Evolutionary conservation across 2,113 vertebrate species (phyloP), one percentile per base, ranked within the genome.

Genomic region (Ivindomyrus marchei): DNA sequence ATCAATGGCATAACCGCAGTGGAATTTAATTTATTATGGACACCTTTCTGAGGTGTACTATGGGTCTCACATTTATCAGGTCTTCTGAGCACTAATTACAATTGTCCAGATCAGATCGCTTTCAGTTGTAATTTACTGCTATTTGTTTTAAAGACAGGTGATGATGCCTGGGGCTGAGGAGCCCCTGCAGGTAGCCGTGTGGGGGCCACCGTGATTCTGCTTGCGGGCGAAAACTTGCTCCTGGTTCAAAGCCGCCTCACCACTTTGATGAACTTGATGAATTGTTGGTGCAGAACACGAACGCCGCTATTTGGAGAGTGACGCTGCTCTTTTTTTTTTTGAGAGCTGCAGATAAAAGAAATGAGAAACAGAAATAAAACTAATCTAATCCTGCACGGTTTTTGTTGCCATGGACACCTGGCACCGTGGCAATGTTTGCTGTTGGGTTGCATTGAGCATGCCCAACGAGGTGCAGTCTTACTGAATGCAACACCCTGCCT

Each of bases 371-470:
- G 4, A 56, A 58, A 53, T 58, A 42, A 27, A 80, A 83, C 6
- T 31, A 39, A 10, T 11, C 21, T 31, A 56, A 27, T 42, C 66
- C 70, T 62, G n/a, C 31, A 21, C 1, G 21, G 19, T 80, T 58
- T 62, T 42, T 36, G 77, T 89, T 85, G 52, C 80, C 80, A 85
- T 89, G 80, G 80, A 62, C 89, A 89, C 89, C 24, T n/a, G n/a
- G 36, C 52, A 58, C 77, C 24, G 19, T 46, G 50, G 31, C 27
- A 6, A 15, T 84, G 24, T 58, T 89, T n/a, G 6, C 36, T 80
- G 36, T 53, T 39, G n/a, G 19, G 19, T 84, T 36, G 52, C 50
- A 50, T 15, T 45, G 77, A 56, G 15, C 77, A 53, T 15, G 42
- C 36, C 49, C 49, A 56, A 42, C 45, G 15, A 86, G 84, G 85